phyloP scores from a whole-genome alignment of 2,888 invertebrate species.

The Lepas anatifera region DNA sequence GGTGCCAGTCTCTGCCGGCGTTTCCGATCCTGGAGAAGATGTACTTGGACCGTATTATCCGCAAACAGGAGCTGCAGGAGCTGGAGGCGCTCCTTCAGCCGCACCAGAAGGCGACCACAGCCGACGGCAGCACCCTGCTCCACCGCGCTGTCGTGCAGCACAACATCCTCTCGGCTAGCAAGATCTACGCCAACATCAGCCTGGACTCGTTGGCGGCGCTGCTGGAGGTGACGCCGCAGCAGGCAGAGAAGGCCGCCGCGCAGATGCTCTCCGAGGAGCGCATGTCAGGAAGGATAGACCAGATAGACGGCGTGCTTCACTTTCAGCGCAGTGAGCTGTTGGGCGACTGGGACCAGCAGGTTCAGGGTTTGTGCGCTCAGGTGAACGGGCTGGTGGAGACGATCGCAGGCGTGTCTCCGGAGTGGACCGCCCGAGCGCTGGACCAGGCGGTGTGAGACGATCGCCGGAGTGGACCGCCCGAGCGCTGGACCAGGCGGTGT shows the following conservation, averaged over 20 bases:
- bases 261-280: slow-evolving; percentile 97
- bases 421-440: slow-evolving; percentile 80
- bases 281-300: slow-evolving; percentile 96
- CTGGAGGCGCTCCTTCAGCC: slow-evolving; percentile 84
- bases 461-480: too few species aligned
- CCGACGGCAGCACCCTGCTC: slow-evolving; percentile 71
- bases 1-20: slow-evolving; percentile 88
- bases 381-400: slow-evolving; percentile 94
- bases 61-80: slow-evolving; percentile 80
- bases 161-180: slow-evolving; percentile 92
- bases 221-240: slow-evolving; percentile 74
- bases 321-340: slow-evolving; percentile 92
- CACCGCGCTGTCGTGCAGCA: slow-evolving; percentile 97
- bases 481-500: too few species aligned
- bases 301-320: slow-evolving; percentile 92
- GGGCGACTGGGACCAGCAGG: slow-evolving; percentile 88
- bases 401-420: slow-evolving; percentile 75
- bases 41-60: slow-evolving; percentile 92
- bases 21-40: slow-evolving; percentile 97
- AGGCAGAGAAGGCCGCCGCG: slow-evolving; percentile 95
- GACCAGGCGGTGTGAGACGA: too few species aligned
- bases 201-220: slow-evolving; percentile 89
- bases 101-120: slow-evolving; percentile 74
- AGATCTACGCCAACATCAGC: slow-evolving; percentile 95
- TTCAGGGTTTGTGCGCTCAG: slow-evolving; percentile 92